Base-by-base conservation (phyloP, 2,888 invertebrate species). In the Cephonodes hylas region DNA sequence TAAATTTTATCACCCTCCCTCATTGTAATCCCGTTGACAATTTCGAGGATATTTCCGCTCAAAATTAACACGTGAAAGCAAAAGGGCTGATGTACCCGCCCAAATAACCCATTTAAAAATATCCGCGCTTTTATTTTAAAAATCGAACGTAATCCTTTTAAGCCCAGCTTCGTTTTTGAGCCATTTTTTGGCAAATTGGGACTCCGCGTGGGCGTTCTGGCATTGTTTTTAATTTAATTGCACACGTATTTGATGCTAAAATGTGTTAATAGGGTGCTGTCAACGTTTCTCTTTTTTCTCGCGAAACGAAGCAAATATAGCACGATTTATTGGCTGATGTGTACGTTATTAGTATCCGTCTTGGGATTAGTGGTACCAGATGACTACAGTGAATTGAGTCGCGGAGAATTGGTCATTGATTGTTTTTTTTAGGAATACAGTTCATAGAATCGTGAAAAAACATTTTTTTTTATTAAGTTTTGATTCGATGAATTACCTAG, bases 201-300 rank as follows among this genome's bases (percentile, higher is more conserved):
- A n/a, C 48, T 27, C 18, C 4, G 44, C 7, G 53, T 53, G 18
- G 31, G 53, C 27, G 31, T 27, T 4, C 10, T 10, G 18, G 18
- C 15, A 53, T 53, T 53, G 31, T 53, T 53, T 48, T 53, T 53
- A 18, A 53, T 53, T 53, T 53, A 53, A 53, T 53, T 20, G 18
- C 15, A 31, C 15, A 8, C 10, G 27, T 53, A 31, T 53, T 38
- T 13, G 18, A 53, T 53, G 10, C 18, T 53, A 31, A 53, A 53
- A 53, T 15, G 53, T 27, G 27, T 27, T 53, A 53, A 53, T 53
- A 10, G 46, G 5, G 27, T 8, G 18, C 1, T 53, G 53, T 31
- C 31, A 8, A 25, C 1, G 27, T 44, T 44, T 10, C 25, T 10
- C 25, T 48, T 31, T 27, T 3, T 53, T 53, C 53, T 31, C 18